Conservation (phyloP, 2,797 vertebrate species). For the Apodemus agrarius region DNA sequence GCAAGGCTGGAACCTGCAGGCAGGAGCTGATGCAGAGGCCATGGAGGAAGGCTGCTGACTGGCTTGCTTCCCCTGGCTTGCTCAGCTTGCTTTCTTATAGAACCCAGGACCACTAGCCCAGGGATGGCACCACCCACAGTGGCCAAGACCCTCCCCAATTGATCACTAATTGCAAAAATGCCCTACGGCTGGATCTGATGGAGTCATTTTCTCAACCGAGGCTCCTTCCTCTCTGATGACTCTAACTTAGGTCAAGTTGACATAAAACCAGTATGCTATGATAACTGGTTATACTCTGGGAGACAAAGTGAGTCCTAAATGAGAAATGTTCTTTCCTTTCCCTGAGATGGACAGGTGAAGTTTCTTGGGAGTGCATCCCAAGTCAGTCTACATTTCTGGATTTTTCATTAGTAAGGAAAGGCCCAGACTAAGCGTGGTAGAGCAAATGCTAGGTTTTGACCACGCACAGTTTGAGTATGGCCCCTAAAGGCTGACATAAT, state of each 20-base stretch:
- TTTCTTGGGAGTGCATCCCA: neutral
- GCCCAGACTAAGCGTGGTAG: neutral
- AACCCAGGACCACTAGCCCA: neutral
- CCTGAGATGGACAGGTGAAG: conserved; percentile 24
- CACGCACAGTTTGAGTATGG: neutral
- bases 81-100: neutral
- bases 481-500: no score
- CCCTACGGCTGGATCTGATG: neutral
- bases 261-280: neutral
- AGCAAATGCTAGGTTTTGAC: neutral
- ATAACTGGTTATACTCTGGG: conserved; percentile 33
- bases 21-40: neutral
- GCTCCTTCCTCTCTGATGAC: neutral
- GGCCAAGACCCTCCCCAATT: neutral
- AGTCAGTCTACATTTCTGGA: conserved; percentile 4
- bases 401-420: conserved; percentile 13
- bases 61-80: neutral
- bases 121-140: neutral
- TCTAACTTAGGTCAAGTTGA: neutral
- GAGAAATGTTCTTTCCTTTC: conserved; percentile 13
- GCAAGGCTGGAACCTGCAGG: neutral
- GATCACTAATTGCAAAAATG: neutral
- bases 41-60: neutral
- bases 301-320: conserved; percentile 27
- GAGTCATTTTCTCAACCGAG: neutral